Conservation (phyloP, 2,113 vertebrate species). For the Galbula dea region DNA sequence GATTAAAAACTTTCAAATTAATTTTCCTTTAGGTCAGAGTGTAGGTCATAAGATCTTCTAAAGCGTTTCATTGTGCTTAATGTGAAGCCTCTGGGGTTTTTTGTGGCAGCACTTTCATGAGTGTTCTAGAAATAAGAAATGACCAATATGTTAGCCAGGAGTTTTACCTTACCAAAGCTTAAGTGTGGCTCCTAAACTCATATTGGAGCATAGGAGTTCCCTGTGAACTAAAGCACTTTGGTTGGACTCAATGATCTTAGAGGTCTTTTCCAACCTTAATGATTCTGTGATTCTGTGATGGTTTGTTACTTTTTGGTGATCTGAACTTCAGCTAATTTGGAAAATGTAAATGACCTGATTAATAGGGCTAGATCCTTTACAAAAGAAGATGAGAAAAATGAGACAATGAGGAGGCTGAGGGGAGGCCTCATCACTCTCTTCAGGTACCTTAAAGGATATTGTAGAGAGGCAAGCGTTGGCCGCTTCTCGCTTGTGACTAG, state of each 20-base stretch:
- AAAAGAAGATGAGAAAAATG: too few species aligned
- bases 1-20: not conserved
- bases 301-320: not conserved
- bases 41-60: not conserved
- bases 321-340: not conserved
- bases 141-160: not conserved
- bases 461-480: too few species aligned
- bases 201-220: not conserved
- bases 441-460: too few species aligned
- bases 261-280: too few species aligned
- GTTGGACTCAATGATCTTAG: too few species aligned
- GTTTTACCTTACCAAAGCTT: not conserved
- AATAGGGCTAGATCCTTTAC: not conserved
- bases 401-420: too few species aligned
- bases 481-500: too few species aligned
- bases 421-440: too few species aligned
- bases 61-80: not conserved
- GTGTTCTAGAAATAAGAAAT: not conserved
- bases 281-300: too few species aligned
- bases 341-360: not conserved
- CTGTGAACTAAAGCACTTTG: not conserved
- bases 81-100: rapidly evolving
- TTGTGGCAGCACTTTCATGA: not conserved
- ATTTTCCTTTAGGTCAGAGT: not conserved
- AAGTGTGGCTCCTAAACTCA: not conserved